Evolutionary conservation across 2,797 vertebrate species (phyloP), one percentile per base, ranked within the genome.

Genomic region (Sarcoramphus papa): DNA sequence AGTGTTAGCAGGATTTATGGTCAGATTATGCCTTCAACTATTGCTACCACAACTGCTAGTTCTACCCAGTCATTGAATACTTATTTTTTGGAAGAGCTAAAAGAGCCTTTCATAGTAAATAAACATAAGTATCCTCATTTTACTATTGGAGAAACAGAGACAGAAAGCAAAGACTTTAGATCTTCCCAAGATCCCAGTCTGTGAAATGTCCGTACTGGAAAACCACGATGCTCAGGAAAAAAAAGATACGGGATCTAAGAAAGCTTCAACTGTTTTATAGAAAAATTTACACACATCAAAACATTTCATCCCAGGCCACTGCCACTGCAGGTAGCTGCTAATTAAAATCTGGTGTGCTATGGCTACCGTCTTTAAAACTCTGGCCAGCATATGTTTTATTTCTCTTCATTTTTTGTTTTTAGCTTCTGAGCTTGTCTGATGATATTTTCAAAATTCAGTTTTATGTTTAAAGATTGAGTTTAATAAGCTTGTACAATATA

Each of bases 311-410:
- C 92, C 81, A 77, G 88, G 84, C 86, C 65, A 41, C 68, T 95
- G 91, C 93, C 95, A 85, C 92, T 92, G 95, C 97, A 97, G 94
- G 96, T 94, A 95, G 92, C 82, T 95, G 93, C 76, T 97, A 96
- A 96, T 96, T 96, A 94, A 97, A 93, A 80, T 91, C 93, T 92
- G 40, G 65, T 97, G 96, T 93, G 82, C 74, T 91, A 87, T 88
- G 91, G 93, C 93, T 97, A 95, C 97, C 7, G 92, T 96, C 92
- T 95, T 92, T 90, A 88, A 90, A 97, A 75, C 80, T 91, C 95
- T 88, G 95, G 87, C 92, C 43, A 93, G 92, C 93, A 94, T 43
- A 62, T 94, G 92, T 73, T 97, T 84, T 63, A 72, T 90, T 95
- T 96, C 25, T 84, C 56, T 92, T 65, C n/a, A 3, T 59, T n/a